These are phyloP conservation scores for Aphaenogaster rudis DNA, from an alignment of 1,140 invertebrate genomes.

Conservation along the genomic window DNA sequence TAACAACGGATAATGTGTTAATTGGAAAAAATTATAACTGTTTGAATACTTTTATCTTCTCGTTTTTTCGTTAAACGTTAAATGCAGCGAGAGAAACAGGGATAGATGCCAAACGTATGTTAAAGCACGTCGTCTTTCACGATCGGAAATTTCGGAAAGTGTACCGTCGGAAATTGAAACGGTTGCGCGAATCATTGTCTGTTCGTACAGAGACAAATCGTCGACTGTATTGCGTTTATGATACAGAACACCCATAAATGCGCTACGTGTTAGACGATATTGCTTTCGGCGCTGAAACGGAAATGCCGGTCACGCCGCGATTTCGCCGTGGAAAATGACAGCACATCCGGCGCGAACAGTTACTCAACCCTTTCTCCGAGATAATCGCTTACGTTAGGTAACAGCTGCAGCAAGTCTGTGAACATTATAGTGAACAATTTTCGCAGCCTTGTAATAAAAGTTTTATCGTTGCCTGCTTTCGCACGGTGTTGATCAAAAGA, in stretches of 20 bases:
- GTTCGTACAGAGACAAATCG: constrained; percentile 28
- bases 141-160: constrained; percentile 41
- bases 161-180: constrained; percentile 42
- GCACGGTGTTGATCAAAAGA: neutral
- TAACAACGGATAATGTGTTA: neutral
- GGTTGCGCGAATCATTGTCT: constrained; percentile 28
- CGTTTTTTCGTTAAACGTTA: neutral
- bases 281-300: constrained; percentile 31
- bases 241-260: constrained; percentile 16
- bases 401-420: constrained; percentile 23
- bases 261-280: constrained; percentile 44
- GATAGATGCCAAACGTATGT: neutral
- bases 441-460: neutral
- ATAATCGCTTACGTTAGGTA: neutral
- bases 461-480: neutral
- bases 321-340: constrained; percentile 27
- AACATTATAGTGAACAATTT: neutral
- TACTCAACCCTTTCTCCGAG: neutral
- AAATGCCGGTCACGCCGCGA: constrained; percentile 32
- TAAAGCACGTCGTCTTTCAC: constrained; percentile 20
- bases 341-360: constrained; percentile 15
- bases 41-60: neutral
- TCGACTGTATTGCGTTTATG: constrained; percentile 12
- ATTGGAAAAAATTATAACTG: neutral
- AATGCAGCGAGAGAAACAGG: neutral